These are phyloP conservation scores for Cephus sareptanus DNA, from an alignment of 2,888 invertebrate species.

Conservation along the genomic window DNA sequence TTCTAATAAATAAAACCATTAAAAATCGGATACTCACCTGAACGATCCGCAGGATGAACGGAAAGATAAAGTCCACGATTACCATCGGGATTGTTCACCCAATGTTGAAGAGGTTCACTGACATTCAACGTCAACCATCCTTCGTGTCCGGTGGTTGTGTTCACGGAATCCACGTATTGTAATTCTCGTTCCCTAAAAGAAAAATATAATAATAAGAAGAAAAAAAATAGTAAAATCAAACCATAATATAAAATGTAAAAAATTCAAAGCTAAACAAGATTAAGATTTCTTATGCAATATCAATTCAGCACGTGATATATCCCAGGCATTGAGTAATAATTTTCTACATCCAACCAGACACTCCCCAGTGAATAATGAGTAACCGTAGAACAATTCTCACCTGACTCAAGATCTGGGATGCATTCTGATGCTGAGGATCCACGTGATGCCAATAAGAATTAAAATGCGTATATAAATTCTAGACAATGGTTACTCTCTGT, in stretches of 20 bases:
- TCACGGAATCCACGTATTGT: constrained; percentile 79
- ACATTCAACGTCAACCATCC: constrained; percentile 92
- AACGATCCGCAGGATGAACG: constrained; percentile 78
- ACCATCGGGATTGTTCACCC: constrained; percentile 82
- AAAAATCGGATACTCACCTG: constrained; percentile 66
- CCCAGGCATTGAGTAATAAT: background rate
- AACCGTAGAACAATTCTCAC: background rate
- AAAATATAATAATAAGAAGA: constrained; percentile 9
- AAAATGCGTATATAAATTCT: background rate
- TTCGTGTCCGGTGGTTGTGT: constrained; percentile 80
- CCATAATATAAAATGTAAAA: background rate
- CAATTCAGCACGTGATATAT: background rate
- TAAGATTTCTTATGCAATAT: background rate
- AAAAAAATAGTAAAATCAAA: too few relatives aligned
- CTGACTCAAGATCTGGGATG: background rate
- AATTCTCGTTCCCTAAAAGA: constrained; percentile 76
- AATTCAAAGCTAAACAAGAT: background rate
- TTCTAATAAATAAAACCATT: background rate
- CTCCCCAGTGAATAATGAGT: background rate
- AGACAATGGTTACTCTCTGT: background rate
- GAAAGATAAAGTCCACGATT: constrained; percentile 90
- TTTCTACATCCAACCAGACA: background rate
- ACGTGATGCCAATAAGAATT: background rate
- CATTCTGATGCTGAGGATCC: background rate
- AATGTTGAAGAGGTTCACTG: constrained; percentile 79